Percentiles rank a stretch among this genome's conserved stretches.
phyloP scores from a whole-genome alignment of 2,113 vertebrate genomes.

The Synchiropus splendidus region DNA sequence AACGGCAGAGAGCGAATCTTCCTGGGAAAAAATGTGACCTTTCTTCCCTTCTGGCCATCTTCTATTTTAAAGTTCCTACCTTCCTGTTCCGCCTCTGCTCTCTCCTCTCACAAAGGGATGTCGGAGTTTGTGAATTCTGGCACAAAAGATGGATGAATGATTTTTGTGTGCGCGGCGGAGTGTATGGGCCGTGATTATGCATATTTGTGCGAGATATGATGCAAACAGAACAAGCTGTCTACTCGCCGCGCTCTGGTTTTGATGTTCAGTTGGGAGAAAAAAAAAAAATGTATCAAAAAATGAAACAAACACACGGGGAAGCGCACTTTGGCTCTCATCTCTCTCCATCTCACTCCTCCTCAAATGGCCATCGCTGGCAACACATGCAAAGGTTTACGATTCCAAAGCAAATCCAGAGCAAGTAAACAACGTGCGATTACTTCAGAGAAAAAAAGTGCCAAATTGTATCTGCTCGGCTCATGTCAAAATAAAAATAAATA shows the following conservation, averaged over 20 bases:
- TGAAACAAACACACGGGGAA: constrained; percentile 32
- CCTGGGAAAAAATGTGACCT: constrained; percentile 3
- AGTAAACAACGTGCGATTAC: constrained; percentile 53
- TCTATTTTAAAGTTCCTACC: not conserved
- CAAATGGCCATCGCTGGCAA: constrained; percentile 54
- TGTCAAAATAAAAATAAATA: constrained; percentile 29
- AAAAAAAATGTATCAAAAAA: constrained; percentile 32
- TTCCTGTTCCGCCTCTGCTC: constrained; percentile 5
- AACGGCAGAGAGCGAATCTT: not conserved
- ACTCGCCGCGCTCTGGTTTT: constrained; percentile 45
- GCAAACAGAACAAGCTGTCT: constrained; percentile 57
- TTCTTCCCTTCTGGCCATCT: constrained; percentile 5
- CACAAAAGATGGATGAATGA: constrained; percentile 50
- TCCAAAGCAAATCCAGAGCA: constrained; percentile 50
- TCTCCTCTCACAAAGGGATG: constrained; percentile 31
- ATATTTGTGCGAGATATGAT: constrained; percentile 47
- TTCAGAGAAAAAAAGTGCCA: constrained; percentile 26
- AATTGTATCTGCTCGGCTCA: constrained; percentile 27
- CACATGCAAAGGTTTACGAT: constrained; percentile 44
- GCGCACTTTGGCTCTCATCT: constrained; percentile 32
- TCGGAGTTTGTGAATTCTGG: constrained; percentile 33
- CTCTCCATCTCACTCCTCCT: constrained; percentile 25
- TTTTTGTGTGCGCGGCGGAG: constrained; percentile 36
- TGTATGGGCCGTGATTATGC: constrained; percentile 20
- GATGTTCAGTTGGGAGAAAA: constrained; percentile 59